Evolutionary conservation across 92 coral and sea anemone genomes (phyloP).

Genomic region (Parazoanthus atlanticus): DNA sequence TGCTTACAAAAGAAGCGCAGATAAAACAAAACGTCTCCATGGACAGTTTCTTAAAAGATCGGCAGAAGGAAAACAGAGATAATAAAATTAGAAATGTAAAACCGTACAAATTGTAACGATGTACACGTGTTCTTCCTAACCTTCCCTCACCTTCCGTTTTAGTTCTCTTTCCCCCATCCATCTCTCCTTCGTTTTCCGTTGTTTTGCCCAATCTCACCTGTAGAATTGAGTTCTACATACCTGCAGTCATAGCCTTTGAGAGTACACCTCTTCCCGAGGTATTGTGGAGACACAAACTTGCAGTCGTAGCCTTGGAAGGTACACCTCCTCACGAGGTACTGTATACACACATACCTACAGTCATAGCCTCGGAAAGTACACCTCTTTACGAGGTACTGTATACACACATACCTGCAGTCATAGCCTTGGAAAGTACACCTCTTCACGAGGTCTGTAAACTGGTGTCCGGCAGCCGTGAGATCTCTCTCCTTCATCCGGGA

Average conservation of each 20-base stretch:
- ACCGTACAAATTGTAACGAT: too few species aligned
- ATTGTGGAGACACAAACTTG: slow-evolving; percentile 15
- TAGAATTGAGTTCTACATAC: too few species aligned
- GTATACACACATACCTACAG: slow-evolving; percentile 42
- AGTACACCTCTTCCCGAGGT: slow-evolving; percentile 15
- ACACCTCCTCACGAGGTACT: slow-evolving; percentile 71
- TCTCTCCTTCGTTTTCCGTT: too few species aligned
- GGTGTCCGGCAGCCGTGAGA: slow-evolving; percentile 71
- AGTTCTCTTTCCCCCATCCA: too few species aligned
- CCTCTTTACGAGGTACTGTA: slow-evolving; percentile 60
- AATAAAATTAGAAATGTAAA: too few species aligned
- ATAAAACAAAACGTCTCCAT: too few species aligned
- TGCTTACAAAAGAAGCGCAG: too few species aligned
- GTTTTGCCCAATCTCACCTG: too few species aligned
- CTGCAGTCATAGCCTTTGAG: slow-evolving; percentile 80
- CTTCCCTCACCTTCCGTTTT: too few species aligned
- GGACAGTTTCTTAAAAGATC: too few species aligned
- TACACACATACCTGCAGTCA: slow-evolving; percentile 47
- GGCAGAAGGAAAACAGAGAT: too few species aligned
- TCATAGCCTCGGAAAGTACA: slow-evolving; percentile 80
- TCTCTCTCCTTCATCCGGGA: slow-evolving; percentile 39
- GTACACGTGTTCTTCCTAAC: too few species aligned
- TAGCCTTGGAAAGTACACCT: slow-evolving; percentile 85
- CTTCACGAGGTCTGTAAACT: slow-evolving; percentile 66
- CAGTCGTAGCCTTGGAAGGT: slow-evolving; percentile 80